A percentile compares a stretch with the other conserved stretches of the same genome.
phyloP scores from a whole-genome alignment of 2,113 vertebrate genomes.

The Coptodon rendalli region DNA sequence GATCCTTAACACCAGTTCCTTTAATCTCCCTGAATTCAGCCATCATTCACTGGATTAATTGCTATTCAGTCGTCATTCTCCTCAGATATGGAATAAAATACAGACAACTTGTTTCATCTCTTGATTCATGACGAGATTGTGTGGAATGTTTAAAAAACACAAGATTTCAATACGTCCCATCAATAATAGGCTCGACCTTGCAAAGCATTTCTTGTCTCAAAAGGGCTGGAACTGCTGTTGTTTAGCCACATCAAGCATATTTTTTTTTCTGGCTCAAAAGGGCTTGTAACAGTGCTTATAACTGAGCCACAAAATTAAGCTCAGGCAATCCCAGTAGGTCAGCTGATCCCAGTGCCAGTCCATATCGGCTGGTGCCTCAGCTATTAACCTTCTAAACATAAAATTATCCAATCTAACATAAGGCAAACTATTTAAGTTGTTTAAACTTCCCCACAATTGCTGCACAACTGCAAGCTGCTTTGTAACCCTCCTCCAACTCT shows the following conservation, averaged over 20 bases:
- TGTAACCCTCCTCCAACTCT: background rate
- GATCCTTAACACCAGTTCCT: constrained; percentile 6
- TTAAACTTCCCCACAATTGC: background rate
- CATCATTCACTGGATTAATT: constrained; percentile 18
- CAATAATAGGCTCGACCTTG: constrained; percentile 28
- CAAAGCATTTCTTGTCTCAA: background rate
- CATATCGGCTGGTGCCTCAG: background rate
- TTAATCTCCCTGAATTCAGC: constrained; percentile 44
- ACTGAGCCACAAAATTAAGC: background rate
- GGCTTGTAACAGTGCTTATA: background rate
- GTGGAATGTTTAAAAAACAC: constrained; percentile 2
- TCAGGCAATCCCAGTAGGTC: background rate
- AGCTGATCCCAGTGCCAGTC: background rate
- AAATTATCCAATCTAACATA: background rate
- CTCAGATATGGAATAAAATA: constrained; percentile 34
- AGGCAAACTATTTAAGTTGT: background rate
- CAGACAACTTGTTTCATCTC: constrained; percentile 31
- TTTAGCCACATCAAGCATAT: background rate
- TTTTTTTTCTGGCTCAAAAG: background rate
- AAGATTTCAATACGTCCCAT: background rate
- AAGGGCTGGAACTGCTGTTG: background rate
- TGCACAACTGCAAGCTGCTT: background rate
- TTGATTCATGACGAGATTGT: constrained; percentile 31
- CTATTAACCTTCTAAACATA: background rate
- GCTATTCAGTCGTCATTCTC: constrained; percentile 22